Evolutionary conservation across 2,888 invertebrate genomes (phyloP).

Genomic region (Drosophila suboccidentalis): DNA sequence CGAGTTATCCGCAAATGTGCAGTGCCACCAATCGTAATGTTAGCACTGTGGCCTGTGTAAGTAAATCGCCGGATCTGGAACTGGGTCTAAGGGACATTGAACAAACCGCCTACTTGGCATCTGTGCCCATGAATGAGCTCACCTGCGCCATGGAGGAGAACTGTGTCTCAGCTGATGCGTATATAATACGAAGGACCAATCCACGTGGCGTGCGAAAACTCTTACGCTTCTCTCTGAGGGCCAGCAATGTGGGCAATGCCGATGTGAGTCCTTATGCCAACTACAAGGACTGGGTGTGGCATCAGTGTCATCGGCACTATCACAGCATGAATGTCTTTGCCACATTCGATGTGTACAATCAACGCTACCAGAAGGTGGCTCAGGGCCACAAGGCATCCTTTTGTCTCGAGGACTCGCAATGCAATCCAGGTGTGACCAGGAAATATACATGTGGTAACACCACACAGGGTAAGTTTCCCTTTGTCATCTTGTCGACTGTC

Average conservation of each 20-base stretch:
- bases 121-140: constrained; percentile 71
- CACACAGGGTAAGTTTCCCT: constrained; percentile 70
- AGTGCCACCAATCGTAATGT: constrained; percentile 68
- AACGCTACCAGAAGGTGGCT: constrained; percentile 73
- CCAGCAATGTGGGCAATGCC: constrained; percentile 79
- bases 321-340: constrained; percentile 83
- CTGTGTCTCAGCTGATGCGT: constrained; percentile 78
- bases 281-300: constrained; percentile 82
- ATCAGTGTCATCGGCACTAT: constrained; percentile 80
- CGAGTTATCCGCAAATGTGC: constrained; percentile 65
- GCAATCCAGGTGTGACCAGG: constrained; percentile 59
- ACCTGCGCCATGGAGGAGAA: constrained; percentile 83
- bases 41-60: constrained; percentile 75
- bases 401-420: constrained; percentile 77
- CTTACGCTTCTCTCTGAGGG: constrained; percentile 79
- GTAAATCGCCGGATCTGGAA: constrained; percentile 68
- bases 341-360: constrained; percentile 78
- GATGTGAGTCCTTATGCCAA: constrained; percentile 82
- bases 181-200: constrained; percentile 67
- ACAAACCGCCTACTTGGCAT: constrained; percentile 63
- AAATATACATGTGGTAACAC: constrained; percentile 77
- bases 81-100: constrained; percentile 75
- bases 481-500: neutral
- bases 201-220: constrained; percentile 71
- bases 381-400: constrained; percentile 83